phyloP scores from a whole-genome alignment of 2,888 invertebrate species.

The Drosophila leonis region DNA sequence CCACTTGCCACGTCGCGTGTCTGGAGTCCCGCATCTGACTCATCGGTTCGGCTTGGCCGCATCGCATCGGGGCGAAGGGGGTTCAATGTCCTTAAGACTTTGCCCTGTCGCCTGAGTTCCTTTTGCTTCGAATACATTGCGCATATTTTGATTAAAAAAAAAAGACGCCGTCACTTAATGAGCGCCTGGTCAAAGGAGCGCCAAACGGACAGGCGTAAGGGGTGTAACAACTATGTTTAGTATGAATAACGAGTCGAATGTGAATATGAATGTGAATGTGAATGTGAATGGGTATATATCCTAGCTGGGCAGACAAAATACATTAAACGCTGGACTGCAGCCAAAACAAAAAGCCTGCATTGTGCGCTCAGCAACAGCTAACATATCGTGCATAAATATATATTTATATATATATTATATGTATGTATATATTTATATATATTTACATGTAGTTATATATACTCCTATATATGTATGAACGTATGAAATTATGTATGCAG shows the following conservation, averaged over 20 bases:
- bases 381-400: slow-evolving; percentile 34
- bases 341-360: slow-evolving; percentile 73
- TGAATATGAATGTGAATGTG: slow-evolving; percentile 18
- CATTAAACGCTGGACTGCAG: slow-evolving; percentile 54
- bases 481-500: slow-evolving; percentile 28
- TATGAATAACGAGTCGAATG: slow-evolving; percentile 11
- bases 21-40: slow-evolving; percentile 51
- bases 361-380: slow-evolving; percentile 62
- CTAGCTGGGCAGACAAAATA: slow-evolving; percentile 57
- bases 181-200: slow-evolving; percentile 28
- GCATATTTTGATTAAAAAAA: slow-evolving; percentile 79
- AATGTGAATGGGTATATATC: slow-evolving; percentile 42
- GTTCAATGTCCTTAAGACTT: slow-evolving; percentile 74
- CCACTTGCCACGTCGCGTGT: slow-evolving; percentile 63
- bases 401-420: slow-evolving; percentile 13
- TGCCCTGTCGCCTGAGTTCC: slow-evolving; percentile 26
- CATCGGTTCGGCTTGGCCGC: slow-evolving; percentile 36
- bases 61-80: slow-evolving; percentile 8
- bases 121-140: slow-evolving; percentile 72
- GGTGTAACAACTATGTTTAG: slow-evolving; percentile 8
- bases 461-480: not conserved
- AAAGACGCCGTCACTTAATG: slow-evolving; percentile 29
- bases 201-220: not conserved
- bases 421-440: slow-evolving; percentile 20
- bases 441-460: slow-evolving; percentile 15